phyloP scores from a whole-genome alignment of 1,140 invertebrate genomes.

The Lethrus apterus region DNA sequence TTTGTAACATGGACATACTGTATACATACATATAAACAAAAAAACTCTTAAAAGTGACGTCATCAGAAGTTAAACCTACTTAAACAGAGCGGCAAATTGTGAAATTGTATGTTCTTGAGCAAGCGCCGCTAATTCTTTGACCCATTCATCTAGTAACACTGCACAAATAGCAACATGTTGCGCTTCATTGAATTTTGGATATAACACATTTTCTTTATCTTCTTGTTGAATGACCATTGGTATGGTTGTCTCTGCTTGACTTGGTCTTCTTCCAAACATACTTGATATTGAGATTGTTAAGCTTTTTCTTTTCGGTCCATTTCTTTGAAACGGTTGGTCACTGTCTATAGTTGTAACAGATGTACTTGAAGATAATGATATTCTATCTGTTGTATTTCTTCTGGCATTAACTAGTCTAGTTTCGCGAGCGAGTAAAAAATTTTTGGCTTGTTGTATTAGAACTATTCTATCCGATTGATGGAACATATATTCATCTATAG shows the following conservation, averaged over 20 bases:
- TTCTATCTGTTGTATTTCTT: constrained; percentile 39
- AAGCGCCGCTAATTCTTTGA: constrained; percentile 86
- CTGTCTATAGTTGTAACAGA: constrained; percentile 24
- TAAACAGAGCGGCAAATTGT: constrained; percentile 40
- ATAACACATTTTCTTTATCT: constrained; percentile 22
- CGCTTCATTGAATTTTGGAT: constrained; percentile 36
- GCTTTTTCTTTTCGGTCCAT: constrained; percentile 62
- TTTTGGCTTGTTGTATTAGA: constrained; percentile 64
- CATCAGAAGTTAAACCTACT: constrained; percentile 26
- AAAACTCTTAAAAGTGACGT: too few relatives aligned
- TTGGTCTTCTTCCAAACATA: constrained; percentile 58
- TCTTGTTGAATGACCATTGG: constrained; percentile 24
- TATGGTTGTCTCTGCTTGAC: constrained; percentile 32
- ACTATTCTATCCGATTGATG: constrained; percentile 61
- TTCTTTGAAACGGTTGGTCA: constrained; percentile 47
- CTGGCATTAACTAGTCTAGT: constrained; percentile 61
- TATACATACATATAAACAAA: too few relatives aligned
- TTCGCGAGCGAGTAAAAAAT: constrained; percentile 69
- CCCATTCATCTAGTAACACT: constrained; percentile 87
- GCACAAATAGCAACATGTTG: constrained; percentile 69
- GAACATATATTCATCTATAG: constrained; percentile 70
- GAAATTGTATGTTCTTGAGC: constrained; percentile 81
- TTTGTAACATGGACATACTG: too few relatives aligned
- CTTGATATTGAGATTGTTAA: constrained; percentile 61
- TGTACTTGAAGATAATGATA: constrained; percentile 44